phyloP scores from a whole-genome alignment of 2,888 invertebrate genomes.

The Laspeyria flexula region DNA sequence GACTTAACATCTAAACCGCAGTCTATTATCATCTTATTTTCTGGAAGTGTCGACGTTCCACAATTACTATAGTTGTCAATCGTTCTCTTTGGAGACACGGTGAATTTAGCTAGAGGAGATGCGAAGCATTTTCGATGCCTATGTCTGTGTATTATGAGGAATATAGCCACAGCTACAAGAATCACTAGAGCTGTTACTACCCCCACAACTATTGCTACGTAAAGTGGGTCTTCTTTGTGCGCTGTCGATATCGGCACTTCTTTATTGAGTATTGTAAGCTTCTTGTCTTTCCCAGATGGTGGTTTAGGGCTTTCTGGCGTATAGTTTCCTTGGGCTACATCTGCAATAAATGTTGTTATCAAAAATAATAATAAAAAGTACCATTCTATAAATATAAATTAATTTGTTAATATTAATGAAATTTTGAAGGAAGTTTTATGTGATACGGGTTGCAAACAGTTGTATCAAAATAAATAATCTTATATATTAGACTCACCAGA shows the following conservation, averaged over 20 bases:
- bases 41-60: conserved; percentile 83
- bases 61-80: conserved; percentile 86
- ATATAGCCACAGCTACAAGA: conserved; percentile 89
- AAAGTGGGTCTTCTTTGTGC: conserved; percentile 89
- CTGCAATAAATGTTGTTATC: conserved; percentile 69
- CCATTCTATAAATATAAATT: too few relatives aligned
- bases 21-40: conserved; percentile 84
- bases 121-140: conserved; percentile 90
- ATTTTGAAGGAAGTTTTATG: too few relatives aligned
- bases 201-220: conserved; percentile 92
- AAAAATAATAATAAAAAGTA: too few relatives aligned
- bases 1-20: conserved; percentile 87
- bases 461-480: too few relatives aligned
- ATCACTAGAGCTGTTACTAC: conserved; percentile 91
- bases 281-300: conserved; percentile 77
- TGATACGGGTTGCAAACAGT: too few relatives aligned
- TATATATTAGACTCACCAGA: conserved; percentile 91
- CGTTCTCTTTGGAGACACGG: conserved; percentile 74
- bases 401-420: too few relatives aligned
- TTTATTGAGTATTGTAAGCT: conserved; percentile 74
- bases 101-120: conserved; percentile 87
- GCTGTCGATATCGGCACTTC: conserved; percentile 89
- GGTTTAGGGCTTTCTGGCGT: conserved; percentile 88
- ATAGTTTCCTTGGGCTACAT: conserved; percentile 91
- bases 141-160: conserved; percentile 90